Conservation (phyloP, 2,113 vertebrate species). For the Neomonachus schauinslandi region DNA sequence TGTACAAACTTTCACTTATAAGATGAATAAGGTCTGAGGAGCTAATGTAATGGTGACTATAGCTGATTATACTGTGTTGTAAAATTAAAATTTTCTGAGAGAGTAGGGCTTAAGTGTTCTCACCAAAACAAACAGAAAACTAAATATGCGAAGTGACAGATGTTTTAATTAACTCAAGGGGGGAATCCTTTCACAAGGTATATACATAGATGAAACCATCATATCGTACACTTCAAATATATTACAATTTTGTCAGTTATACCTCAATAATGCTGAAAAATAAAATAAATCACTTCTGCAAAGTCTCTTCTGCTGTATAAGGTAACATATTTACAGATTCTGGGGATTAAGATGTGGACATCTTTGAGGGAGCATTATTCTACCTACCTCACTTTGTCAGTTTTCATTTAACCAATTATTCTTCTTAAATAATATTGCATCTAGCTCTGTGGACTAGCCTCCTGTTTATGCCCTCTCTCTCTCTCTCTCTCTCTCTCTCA, state of each 20-base stretch:
- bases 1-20: not conserved
- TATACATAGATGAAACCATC: not conserved
- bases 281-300: not conserved
- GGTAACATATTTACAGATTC: not conserved
- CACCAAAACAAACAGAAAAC: not conserved
- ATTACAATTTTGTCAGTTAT: not conserved
- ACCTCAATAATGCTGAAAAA: not conserved
- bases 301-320: not conserved
- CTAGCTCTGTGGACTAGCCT: not conserved
- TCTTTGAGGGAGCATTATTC: not conserved
- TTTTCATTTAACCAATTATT: not conserved
- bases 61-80: not conserved
- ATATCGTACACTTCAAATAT: not conserved
- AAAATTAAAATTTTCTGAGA: not conserved
- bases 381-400: not conserved
- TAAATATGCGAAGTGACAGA: not conserved
- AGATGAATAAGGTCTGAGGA: not conserved
- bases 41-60: not conserved
- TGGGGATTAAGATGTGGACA: not conserved
- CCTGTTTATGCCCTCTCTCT: not conserved
- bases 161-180: not conserved
- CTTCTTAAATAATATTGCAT: not conserved
- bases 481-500: no score
- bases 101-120: not conserved
- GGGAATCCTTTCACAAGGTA: not conserved